A percentile compares a stretch with the other conserved stretches of the same genome.
These are phyloP conservation scores for Oreonectes daqikongensis DNA, from an alignment of 2,797 vertebrate genomes.

Conservation along the genomic window DNA sequence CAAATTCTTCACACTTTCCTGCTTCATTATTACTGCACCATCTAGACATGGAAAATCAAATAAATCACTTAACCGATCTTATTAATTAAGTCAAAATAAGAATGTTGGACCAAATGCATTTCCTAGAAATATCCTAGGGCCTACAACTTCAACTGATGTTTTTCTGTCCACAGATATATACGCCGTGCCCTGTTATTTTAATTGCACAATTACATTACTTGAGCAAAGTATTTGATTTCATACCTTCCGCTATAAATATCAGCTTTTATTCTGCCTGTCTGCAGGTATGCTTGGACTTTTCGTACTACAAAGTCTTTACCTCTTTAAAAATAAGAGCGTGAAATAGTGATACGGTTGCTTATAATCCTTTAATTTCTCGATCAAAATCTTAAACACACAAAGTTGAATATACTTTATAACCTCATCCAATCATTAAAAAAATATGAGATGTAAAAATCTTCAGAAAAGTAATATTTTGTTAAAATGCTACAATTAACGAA, in stretches of 20 bases:
- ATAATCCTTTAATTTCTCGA: conserved; percentile 1
- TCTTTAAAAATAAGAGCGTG: conserved; percentile 5
- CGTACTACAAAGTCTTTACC: too few relatives aligned
- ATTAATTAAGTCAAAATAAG: conserved; percentile 85
- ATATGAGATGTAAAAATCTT: not conserved
- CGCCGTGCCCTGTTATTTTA: not conserved
- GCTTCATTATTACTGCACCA: conserved; percentile 75
- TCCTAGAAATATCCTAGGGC: conserved; percentile 74
- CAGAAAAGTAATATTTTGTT: too few relatives aligned
- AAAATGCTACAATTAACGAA: not conserved
- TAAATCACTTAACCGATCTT: conserved; percentile 81
- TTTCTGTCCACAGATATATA: not conserved
- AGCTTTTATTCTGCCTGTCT: not conserved
- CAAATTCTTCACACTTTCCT: conserved; percentile 74
- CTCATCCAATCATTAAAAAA: not conserved
- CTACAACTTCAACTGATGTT: conserved; percentile 66
- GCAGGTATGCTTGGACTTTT: not conserved
- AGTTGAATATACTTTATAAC: not conserved
- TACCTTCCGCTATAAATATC: conserved; percentile 24
- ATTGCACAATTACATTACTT: conserved; percentile 43
- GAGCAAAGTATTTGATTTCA: conserved; percentile 10
- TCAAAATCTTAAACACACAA: not conserved
- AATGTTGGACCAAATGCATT: conserved; percentile 77
- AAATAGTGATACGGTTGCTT: not conserved
- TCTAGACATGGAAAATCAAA: conserved; percentile 78